Evolutionary conservation across 1,140 invertebrate genomes (phyloP), one percentile per base, ranked within the genome.

Genomic region (Bombus ignitus): DNA sequence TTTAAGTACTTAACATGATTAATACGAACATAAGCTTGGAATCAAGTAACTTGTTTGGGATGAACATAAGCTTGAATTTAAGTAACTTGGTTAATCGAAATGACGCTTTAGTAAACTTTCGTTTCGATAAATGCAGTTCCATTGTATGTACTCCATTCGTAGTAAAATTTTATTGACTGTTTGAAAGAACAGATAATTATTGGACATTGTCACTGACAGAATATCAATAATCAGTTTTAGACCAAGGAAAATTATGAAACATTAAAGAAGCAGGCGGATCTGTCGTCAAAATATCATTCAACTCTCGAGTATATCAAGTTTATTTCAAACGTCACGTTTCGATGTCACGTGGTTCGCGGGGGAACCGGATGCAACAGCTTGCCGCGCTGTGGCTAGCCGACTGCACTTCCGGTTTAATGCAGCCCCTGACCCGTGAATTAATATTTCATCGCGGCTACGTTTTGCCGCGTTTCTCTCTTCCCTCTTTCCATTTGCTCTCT

Each of bases 331-430:
- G 66, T 81, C 84, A 62, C 75, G 90, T 81, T 85, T 83, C 53
- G 85, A 66, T 83, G 86, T 92, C 90, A 91, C 80, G 87, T 86
- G 90, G 91, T 83, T 80, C 86, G 68, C 70, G 79, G 71, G 37
- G 81, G 68, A 92, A 92, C 91, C 93, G 93, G 94, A 94, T 92
- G 93, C 93, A 94, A 94, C 94, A 95, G 94, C 94, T 93, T 95
- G 94, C 93, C 90, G 86, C 87, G 87, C 88, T 70, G 86, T 73
- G 86, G n/a, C 82, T 72, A 70, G 66, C 87, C 85, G 88, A 84
- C 83, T 92, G 92, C 84, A 92, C 91, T 94, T 94, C 94, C 94
- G 92, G 86, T 93, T 90, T 89, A 89, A 91, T 83, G 88, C 89
- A 86, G 66, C 78, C 79, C 53, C 71, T 89, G 91, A 90, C 83